Evolutionary conservation across 2,888 invertebrate species (phyloP), one percentile per base, ranked within the genome.

Genomic region (Allacma fusca): DNA sequence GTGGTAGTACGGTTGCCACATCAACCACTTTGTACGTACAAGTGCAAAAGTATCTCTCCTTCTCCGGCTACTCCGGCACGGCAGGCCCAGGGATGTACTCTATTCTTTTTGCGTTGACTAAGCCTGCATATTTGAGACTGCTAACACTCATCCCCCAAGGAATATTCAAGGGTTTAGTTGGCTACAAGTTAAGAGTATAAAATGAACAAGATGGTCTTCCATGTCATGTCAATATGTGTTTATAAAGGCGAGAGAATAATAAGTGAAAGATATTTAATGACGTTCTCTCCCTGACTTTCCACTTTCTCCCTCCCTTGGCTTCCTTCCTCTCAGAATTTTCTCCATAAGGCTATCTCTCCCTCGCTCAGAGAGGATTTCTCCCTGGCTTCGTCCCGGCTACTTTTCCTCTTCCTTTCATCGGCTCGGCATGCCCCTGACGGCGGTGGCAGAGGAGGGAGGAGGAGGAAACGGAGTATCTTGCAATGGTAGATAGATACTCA

Each of bases 71-170:
- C 5, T 50, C 9, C 19, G 19, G 19, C 1, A 13, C 16, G 1
- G 2, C 50, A 12, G 5, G 2, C 1, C 50, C 50, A 50, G 4
- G 50, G 16, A 50, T 50, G 7, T 50, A 50, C 50, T 50, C 16
- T 50, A 50, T 50, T 50, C 50, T 13, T 50, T 50, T 50, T 70
- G 12, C 44, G 26, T 50, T 70, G 44, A 70, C 70, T 28, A n/a
- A 70, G 44, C 69, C 44, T 70, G 70, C 70, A 70, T 70, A 70
- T 70, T 70, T 70, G 24, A 70, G 16, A 68, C 68, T 13, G 68
- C 68, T 68, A 34, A 40, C 68, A 21, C 28, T 40, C 68, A 29
- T 68, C 68, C 68, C 68, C 21, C 2, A 68, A 40, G 68, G 50
- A 68, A 29, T 50, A 50, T 29, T 34, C 29, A 68, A 68, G 40